Base-by-base conservation (phyloP, 2,113 vertebrate genomes). In the Muntiacus muntjak region DNA sequence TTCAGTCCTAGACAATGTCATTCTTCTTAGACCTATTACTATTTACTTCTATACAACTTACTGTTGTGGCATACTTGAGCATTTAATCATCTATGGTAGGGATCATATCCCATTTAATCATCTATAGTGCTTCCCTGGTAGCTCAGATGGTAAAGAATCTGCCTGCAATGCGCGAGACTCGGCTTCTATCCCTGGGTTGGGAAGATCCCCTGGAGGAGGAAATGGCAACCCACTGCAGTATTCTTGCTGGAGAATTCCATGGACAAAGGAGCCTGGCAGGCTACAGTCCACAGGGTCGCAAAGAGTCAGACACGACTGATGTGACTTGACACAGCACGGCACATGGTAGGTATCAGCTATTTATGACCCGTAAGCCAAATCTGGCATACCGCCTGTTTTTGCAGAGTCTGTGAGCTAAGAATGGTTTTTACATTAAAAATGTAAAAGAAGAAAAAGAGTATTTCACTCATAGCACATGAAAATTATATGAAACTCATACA, bases 11-110 rank as follows among this genome's bases (percentile, higher is more conserved):
- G 25, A 54, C 91, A 67, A 33, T 89, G 67, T 83, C 78, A 94
- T 89, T 89, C 43, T 91, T 92, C 78, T 96, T 94, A 85, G 81
- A 83, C 9, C 14, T 57, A 60, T 55, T 98, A 54, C n/a, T 91
- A 26, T 87, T 45, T 89, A 84, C 45, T 82, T 28, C 78, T 14
- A 52, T 36, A 87, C 17, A n/a, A 76, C 26, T 85, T 62, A 87
- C 45, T 95, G 7, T 84, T 79, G n/a, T 79, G n/a, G 30, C 30
- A 45, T 45, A 55, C 19, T n/a, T 91, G 52, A 52, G n/a, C n/a
- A 85, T 45, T 76, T 94, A 79, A 87, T 74, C 55, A 62, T 95
- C 28, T 87, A 9, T 62, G 50, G 23, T 23, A 60, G 40, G 43
- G 30, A n/a, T 86, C 64, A 36, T 36, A 67, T 11, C 64, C 64